Evolutionary conservation across 1,140 invertebrate species (phyloP).

Genomic region (Drosophila trapezifrons): DNA sequence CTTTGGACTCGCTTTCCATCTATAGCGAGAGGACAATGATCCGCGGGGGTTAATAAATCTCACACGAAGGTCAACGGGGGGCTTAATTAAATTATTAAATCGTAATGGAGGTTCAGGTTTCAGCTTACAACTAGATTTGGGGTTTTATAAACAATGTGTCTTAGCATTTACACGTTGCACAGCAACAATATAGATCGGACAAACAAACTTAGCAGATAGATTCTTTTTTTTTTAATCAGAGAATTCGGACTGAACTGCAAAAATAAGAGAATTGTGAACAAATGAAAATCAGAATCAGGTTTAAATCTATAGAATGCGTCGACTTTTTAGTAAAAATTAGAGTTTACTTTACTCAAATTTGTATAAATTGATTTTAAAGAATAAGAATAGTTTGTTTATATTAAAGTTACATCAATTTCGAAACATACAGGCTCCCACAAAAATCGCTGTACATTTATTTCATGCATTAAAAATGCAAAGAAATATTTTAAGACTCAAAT

Average conservation of each 20-base stretch:
- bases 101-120: constrained; percentile 12
- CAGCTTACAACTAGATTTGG: constrained; percentile 53
- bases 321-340: not conserved
- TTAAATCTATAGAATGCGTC: not conserved
- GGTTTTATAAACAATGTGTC: constrained; percentile 62
- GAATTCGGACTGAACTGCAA: constrained; percentile 73
- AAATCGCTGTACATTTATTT: too few relatives aligned
- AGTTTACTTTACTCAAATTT: too few relatives aligned
- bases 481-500: too few relatives aligned
- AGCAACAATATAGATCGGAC: constrained; percentile 80
- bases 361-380: too few relatives aligned
- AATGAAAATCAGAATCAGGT: constrained; percentile 6
- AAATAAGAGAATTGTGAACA: constrained; percentile 31
- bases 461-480: too few relatives aligned
- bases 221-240: constrained; percentile 48
- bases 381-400: too few relatives aligned
- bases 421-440: too few relatives aligned
- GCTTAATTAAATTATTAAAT: constrained; percentile 37
- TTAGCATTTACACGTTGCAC: constrained; percentile 72
- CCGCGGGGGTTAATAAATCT: constrained; percentile 1
- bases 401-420: too few relatives aligned
- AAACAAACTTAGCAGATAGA: constrained; percentile 73
- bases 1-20: constrained; percentile 7
- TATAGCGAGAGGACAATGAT: constrained; percentile 8
- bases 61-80: constrained; percentile 55